phyloP scores from a whole-genome alignment of 2,888 invertebrate genomes.

The Apoda limacodes region DNA sequence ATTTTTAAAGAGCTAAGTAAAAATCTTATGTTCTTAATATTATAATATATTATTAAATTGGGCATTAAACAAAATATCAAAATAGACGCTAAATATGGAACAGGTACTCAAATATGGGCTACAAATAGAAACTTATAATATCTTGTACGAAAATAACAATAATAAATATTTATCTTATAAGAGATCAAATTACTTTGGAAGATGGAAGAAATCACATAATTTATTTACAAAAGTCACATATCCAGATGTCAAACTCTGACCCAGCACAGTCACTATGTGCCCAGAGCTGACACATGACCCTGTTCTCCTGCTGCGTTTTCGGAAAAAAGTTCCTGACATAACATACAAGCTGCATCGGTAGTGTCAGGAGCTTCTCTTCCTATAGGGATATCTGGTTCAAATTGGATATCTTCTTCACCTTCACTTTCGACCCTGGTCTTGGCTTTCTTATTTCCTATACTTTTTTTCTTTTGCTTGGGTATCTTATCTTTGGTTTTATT shows the following conservation, averaged over 20 bases:
- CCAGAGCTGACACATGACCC: conserved; percentile 7
- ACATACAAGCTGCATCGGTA: conserved; percentile 8
- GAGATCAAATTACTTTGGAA: conserved; percentile 6
- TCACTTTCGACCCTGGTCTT: conserved; percentile 3
- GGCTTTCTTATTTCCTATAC: conserved; percentile 2
- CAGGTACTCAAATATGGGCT: conserved; percentile 12
- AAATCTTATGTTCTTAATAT: too few species aligned
- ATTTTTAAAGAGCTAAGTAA: too few species aligned
- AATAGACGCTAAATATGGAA: conserved; percentile 13
- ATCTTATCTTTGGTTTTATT: conserved; percentile 8
- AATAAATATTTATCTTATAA: conserved; percentile 5
- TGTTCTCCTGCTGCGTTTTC: conserved; percentile 7
- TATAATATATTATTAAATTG: conserved; percentile 10
- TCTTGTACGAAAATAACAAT: conserved; percentile 4
- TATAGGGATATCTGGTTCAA: conserved; percentile 9
- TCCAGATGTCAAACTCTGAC: conserved; percentile 10
- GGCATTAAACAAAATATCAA: conserved; percentile 11
- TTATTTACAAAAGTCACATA: conserved; percentile 6
- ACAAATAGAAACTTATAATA: too few species aligned
- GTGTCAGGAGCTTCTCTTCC: conserved; percentile 8
- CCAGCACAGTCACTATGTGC: conserved; percentile 3
- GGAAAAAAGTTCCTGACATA: conserved; percentile 6
- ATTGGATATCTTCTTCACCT: conserved; percentile 7
- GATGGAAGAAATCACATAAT: background rate
- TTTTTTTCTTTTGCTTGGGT: conserved; percentile 5